Percentiles rank a stretch among this genome's conserved stretches.
Conservation (phyloP, 2,888 invertebrate species). For the Sesamia inferens region DNA sequence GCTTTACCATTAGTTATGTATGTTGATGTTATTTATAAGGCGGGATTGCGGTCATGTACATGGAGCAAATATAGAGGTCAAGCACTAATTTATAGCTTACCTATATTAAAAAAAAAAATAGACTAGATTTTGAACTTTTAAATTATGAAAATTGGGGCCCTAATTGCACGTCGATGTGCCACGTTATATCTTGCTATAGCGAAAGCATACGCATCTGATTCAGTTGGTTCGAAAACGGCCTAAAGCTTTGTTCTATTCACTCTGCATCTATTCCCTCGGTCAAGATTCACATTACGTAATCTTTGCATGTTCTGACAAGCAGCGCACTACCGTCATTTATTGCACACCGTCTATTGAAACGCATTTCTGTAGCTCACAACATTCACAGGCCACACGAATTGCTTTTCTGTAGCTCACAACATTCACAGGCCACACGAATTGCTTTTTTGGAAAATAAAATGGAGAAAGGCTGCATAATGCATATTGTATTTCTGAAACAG, state of each 20-base stretch:
- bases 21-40: too few species aligned
- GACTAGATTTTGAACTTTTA: too few species aligned
- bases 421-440: background rate
- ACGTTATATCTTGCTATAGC: background rate
- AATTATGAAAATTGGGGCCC: too few species aligned
- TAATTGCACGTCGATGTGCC: background rate
- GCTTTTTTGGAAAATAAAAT: too few species aligned
- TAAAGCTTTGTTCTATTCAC: constrained; percentile 1
- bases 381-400: background rate
- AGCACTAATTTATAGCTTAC: too few species aligned
- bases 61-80: too few species aligned
- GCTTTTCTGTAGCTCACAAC: background rate
- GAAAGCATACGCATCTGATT: background rate
- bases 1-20: too few species aligned
- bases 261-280: constrained; percentile 20
- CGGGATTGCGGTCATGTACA: too few species aligned
- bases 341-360: constrained; percentile 8
- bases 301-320: constrained; percentile 23
- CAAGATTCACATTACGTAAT: constrained; percentile 38
- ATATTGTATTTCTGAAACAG: too few species aligned
- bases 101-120: too few species aligned
- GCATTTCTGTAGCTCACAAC: background rate
- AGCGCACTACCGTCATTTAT: constrained; percentile 11
- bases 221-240: background rate
- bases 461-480: too few species aligned